Evolutionary conservation across 1,140 invertebrate genomes (phyloP).

Genomic region (Aphaenogaster ashmeadi): DNA sequence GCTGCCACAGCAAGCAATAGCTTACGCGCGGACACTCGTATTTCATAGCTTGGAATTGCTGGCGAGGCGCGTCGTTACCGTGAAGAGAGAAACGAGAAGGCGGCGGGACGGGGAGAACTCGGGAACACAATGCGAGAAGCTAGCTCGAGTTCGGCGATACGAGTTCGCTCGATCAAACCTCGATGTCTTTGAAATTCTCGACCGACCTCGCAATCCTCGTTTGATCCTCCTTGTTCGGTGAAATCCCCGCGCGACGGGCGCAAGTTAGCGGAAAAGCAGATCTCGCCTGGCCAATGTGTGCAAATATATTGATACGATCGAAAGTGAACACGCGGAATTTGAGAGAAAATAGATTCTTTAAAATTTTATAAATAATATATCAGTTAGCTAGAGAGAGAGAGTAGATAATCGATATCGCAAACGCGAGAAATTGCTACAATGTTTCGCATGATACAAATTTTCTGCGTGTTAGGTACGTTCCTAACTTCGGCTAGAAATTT

Average conservation of each 20-base stretch:
- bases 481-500: neutral
- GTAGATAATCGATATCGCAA: neutral
- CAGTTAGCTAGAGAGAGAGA: neutral
- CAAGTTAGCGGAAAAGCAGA: neutral
- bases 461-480: neutral
- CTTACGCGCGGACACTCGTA: conserved; percentile 66
- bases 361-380: conserved; percentile 1
- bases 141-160: conserved; percentile 24
- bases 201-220: conserved; percentile 8
- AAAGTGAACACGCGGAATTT: neutral
- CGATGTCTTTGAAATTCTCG: conserved; percentile 44
- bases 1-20: conserved; percentile 58
- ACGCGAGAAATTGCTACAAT: conserved; percentile 2
- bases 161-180: conserved; percentile 33
- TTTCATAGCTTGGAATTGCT: conserved; percentile 69
- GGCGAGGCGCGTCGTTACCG: conserved; percentile 44
- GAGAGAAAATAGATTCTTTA: neutral
- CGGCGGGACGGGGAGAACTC: neutral
- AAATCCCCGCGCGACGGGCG: neutral
- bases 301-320: neutral
- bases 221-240: neutral
- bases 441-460: conserved; percentile 11
- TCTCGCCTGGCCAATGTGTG: neutral
- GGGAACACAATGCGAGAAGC: conserved; percentile 39
- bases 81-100: conserved; percentile 19